These are phyloP conservation scores for Condylura cristata DNA, from an alignment of 2,113 vertebrate species.

Conservation along the genomic window DNA sequence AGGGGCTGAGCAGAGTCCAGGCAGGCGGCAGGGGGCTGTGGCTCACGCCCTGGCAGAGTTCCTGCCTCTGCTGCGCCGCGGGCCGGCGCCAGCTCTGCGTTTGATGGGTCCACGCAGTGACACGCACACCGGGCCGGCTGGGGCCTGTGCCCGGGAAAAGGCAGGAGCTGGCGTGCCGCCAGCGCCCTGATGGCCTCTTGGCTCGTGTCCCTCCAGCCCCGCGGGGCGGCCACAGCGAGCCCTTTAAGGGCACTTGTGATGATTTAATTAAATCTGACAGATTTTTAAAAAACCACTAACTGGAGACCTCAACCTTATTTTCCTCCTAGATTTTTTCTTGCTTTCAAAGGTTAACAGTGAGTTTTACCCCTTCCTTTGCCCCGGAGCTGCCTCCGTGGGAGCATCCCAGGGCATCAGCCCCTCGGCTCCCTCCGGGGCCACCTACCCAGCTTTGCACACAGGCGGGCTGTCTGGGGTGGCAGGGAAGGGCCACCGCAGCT, in stretches of 20 bases:
- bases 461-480: neutral
- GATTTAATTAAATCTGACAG: slow-evolving; percentile 85
- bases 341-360: slow-evolving; percentile 72
- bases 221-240: slow-evolving; percentile 66
- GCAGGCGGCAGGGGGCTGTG: neutral
- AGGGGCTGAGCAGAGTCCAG: neutral
- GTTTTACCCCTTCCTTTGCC: slow-evolving; percentile 39
- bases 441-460: slow-evolving; percentile 56
- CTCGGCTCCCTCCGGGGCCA: neutral
- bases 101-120: slow-evolving; percentile 33
- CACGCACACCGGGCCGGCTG: slow-evolving; percentile 50
- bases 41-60: neutral
- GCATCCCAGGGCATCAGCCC: neutral
- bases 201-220: slow-evolving; percentile 65
- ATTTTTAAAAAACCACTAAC: slow-evolving; percentile 66
- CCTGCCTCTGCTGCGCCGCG: neutral
- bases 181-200: slow-evolving; percentile 76
- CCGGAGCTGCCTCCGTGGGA: slow-evolving; percentile 1
- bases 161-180: slow-evolving; percentile 75
- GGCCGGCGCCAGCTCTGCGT: neutral
- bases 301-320: slow-evolving; percentile 70
- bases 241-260: slow-evolving; percentile 71
- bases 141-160: slow-evolving; percentile 72
- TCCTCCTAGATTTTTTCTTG: neutral
- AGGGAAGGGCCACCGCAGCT: slow-evolving; percentile 49